phyloP scores from a whole-genome alignment of 2,888 invertebrate species.

The Adelognathus sp. region DNA sequence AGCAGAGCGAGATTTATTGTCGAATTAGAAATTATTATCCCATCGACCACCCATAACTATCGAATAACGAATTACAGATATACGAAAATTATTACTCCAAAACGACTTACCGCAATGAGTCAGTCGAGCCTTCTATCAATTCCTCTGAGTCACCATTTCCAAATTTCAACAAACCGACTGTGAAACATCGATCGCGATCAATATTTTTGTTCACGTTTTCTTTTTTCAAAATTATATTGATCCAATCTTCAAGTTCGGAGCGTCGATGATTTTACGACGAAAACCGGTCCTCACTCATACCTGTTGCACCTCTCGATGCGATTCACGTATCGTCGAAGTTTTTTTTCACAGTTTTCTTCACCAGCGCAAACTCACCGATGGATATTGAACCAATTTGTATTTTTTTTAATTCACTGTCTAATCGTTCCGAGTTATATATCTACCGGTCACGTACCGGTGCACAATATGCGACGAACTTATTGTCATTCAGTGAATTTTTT shows the following conservation, averaged over 20 bases:
- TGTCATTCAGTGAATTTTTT: background rate
- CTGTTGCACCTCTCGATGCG: background rate
- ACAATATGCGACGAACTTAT: slow-evolving; percentile 46
- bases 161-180: no score
- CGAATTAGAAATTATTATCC: background rate
- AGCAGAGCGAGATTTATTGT: background rate
- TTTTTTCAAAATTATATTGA: background rate
- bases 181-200: background rate
- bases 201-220: no score
- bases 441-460: background rate
- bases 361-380: background rate
- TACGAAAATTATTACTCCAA: background rate
- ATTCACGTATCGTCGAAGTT: background rate
- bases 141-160: slow-evolving; percentile 28
- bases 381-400: background rate
- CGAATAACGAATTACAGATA: background rate
- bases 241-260: slow-evolving; percentile 21
- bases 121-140: slow-evolving; percentile 12
- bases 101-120: slow-evolving; percentile 33
- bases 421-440: background rate
- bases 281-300: slow-evolving; percentile 39
- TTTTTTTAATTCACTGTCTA: background rate
- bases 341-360: background rate
- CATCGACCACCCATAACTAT: background rate
- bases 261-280: slow-evolving; percentile 8